phyloP scores from a whole-genome alignment of 2,797 vertebrate species.

The Clangula hyemalis region DNA sequence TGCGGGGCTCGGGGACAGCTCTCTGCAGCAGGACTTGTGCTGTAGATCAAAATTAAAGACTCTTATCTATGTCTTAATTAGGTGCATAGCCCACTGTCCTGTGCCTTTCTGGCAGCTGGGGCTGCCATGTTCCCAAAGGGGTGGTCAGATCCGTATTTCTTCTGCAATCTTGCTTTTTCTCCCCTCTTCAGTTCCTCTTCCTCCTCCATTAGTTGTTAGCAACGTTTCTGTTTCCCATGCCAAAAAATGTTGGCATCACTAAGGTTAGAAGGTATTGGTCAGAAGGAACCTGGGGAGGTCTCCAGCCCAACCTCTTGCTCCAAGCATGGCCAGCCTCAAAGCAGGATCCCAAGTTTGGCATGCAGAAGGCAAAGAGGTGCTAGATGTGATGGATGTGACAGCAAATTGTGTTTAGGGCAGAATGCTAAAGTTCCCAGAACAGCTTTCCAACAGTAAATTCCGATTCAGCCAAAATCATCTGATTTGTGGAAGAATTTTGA shows the following conservation, averaged over 20 bases:
- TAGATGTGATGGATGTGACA: background rate
- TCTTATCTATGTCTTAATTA: background rate
- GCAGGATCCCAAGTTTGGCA: background rate
- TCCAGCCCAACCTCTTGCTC: background rate
- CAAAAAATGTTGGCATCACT: background rate
- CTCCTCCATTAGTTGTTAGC: background rate
- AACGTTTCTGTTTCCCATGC: background rate
- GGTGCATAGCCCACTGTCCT: background rate
- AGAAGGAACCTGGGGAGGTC: background rate
- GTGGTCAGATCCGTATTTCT: background rate
- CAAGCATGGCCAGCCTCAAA: background rate
- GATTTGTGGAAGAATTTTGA: background rate
- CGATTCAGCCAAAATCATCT: background rate
- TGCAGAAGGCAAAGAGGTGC: fast-evolving
- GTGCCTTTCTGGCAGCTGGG: background rate
- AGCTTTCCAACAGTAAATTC: background rate
- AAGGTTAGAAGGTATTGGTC: background rate
- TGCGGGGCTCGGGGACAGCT: fast-evolving
- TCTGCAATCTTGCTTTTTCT: background rate
- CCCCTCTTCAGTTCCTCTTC: background rate
- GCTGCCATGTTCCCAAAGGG: background rate
- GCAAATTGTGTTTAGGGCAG: background rate
- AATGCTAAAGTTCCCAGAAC: background rate
- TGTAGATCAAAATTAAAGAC: background rate
- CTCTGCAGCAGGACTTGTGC: background rate